Conservation (phyloP, 2,113 vertebrate genomes). For the Hydrochoerus hydrochaeris region DNA sequence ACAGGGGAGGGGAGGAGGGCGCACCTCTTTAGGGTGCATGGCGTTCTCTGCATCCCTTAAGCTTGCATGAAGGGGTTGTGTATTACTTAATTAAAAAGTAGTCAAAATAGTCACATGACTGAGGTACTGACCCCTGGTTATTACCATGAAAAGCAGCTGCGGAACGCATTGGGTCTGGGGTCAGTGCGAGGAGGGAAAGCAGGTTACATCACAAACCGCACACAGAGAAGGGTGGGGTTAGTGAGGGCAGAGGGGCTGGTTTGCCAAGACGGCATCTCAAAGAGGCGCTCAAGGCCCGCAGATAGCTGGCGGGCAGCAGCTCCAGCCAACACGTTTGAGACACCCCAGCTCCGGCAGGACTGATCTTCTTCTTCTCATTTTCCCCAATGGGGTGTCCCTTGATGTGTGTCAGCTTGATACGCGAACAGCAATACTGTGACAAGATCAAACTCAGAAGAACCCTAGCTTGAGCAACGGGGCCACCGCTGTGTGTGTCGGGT, state of each 20-base stretch:
- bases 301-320: background rate
- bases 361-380: no score
- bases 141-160: background rate
- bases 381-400: background rate
- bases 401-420: accelerated
- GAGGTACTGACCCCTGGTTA: background rate
- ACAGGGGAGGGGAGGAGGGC: background rate
- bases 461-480: background rate
- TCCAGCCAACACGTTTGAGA: background rate
- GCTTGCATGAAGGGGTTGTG: no score
- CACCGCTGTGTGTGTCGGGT: background rate
- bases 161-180: background rate
- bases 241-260: no score
- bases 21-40: no score
- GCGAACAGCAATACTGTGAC: background rate
- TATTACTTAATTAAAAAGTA: background rate
- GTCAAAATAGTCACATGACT: no score
- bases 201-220: background rate
- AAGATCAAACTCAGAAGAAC: background rate
- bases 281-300: background rate
- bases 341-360: background rate
- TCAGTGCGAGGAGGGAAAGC: background rate
- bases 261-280: no score
- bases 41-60: background rate
- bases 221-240: background rate